Evolutionary conservation across 2,113 vertebrate species (phyloP).

Genomic region (Leptocoma aspasia): DNA sequence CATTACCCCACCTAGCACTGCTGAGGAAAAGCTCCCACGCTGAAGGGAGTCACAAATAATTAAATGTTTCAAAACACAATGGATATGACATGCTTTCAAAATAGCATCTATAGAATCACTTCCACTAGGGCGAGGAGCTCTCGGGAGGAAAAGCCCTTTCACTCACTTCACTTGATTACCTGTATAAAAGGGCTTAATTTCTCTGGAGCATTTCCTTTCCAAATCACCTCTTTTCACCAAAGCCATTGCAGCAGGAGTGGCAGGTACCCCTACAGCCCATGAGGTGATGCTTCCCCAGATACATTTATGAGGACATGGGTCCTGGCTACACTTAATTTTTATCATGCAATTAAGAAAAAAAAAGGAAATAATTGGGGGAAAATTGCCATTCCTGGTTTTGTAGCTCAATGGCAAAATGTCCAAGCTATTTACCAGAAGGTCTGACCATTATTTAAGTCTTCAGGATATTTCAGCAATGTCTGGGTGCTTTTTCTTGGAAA

Average conservation of each 20-base stretch:
- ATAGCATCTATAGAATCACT: conserved; percentile 63
- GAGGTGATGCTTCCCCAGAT: neutral
- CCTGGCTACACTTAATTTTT: neutral
- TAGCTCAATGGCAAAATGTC: neutral
- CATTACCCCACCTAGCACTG: conserved; percentile 24
- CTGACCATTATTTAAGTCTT: neutral
- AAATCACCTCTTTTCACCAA: conserved; percentile 22
- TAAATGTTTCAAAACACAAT: conserved; percentile 69
- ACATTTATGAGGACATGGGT: neutral
- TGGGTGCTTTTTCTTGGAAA: neutral
- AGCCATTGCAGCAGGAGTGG: neutral
- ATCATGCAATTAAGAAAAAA: neutral
- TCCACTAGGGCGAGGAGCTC: conserved; percentile 56
- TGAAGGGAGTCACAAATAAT: conserved; percentile 69
- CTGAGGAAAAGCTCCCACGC: conserved; percentile 34
- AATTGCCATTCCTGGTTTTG: neutral
- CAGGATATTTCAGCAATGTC: neutral
- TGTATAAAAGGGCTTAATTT: conserved; percentile 63
- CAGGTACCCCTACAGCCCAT: neutral
- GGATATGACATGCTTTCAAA: conserved; percentile 65
- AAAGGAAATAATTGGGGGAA: neutral
- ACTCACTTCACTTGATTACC: conserved; percentile 63
- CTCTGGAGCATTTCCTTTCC: conserved; percentile 34
- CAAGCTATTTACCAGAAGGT: neutral
- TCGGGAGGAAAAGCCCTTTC: conserved; percentile 61